These are phyloP conservation scores for Marronus borbonicus DNA, from an alignment of 2,888 invertebrate genomes.

Conservation along the genomic window DNA sequence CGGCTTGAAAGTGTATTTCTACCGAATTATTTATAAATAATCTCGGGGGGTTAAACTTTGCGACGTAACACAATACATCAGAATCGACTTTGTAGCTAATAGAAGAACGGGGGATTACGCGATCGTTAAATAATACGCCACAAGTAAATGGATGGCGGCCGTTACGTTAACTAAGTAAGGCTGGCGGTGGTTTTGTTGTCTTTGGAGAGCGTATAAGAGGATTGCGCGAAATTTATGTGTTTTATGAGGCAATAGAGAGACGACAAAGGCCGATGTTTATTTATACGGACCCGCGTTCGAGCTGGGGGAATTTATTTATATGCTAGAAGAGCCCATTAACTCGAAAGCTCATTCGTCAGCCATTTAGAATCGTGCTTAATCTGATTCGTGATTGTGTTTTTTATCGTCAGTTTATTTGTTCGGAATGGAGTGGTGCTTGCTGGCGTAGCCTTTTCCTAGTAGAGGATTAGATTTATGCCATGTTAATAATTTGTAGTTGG, in stretches of 20 bases:
- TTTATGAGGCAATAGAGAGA: slow-evolving; percentile 29
- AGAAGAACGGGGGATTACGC: slow-evolving; percentile 5
- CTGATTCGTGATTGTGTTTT: slow-evolving; percentile 43
- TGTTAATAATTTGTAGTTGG: neutral
- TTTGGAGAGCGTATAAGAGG: slow-evolving; percentile 27
- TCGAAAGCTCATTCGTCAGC: slow-evolving; percentile 26
- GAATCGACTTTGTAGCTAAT: neutral
- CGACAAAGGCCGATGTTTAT: slow-evolving; percentile 34
- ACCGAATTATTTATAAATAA: neutral
- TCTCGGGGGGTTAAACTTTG: neutral
- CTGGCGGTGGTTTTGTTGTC: slow-evolving; percentile 18
- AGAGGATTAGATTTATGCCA: slow-evolving; percentile 4
- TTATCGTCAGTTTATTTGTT: slow-evolving; percentile 34
- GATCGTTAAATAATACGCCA: slow-evolving; percentile 19
- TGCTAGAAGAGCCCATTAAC: slow-evolving; percentile 18
- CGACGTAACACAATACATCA: slow-evolving; percentile 2
- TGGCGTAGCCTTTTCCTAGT: neutral
- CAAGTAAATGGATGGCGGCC: slow-evolving; percentile 22
- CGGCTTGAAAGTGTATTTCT: neutral
- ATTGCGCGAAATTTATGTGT: slow-evolving; percentile 32
- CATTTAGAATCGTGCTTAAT: slow-evolving; percentile 40
- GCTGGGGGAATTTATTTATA: slow-evolving; percentile 21
- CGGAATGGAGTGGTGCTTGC: neutral
- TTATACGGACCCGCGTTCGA: slow-evolving; percentile 8
- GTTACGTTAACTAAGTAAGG: slow-evolving; percentile 5